Percentiles rank a stretch among this genome's conserved stretches.
These are phyloP conservation scores for Osedax fenrisi DNA, from an alignment of 2,888 invertebrate genomes.

Conservation along the genomic window DNA sequence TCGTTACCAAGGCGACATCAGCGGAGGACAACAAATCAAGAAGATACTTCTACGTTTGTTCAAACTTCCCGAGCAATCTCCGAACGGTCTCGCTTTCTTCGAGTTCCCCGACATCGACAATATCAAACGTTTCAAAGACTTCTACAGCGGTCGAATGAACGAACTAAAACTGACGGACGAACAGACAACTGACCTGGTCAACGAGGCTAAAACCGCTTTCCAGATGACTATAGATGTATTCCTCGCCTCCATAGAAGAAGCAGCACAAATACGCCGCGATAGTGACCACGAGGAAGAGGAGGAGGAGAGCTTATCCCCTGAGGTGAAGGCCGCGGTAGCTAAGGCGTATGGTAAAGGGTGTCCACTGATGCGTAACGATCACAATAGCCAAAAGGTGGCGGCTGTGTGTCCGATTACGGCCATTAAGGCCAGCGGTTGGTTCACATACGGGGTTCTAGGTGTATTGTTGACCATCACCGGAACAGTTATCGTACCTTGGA, in stretches of 20 bases:
- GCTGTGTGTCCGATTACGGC: too few species aligned
- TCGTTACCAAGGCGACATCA: constrained; percentile 34
- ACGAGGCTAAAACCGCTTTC: constrained; percentile 30
- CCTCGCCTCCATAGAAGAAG: neutral
- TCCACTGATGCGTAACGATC: too few species aligned
- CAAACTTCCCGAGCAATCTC: constrained; percentile 15
- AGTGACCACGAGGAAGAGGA: too few species aligned
- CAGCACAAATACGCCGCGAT: too few species aligned
- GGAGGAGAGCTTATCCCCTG: too few species aligned
- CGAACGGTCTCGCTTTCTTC: constrained; percentile 32
- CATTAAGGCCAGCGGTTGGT: too few species aligned
- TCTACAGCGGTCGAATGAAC: constrained; percentile 32
- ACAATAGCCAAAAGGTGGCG: too few species aligned
- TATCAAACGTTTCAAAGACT: constrained; percentile 30
- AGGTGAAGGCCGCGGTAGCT: too few species aligned
- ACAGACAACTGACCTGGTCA: constrained; percentile 1
- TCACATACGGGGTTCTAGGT: too few species aligned
- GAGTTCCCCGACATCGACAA: constrained; percentile 28
- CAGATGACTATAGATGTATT: constrained; percentile 32
- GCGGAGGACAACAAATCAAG: constrained; percentile 33
- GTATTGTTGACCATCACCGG: too few species aligned
- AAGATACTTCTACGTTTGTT: constrained; percentile 27
- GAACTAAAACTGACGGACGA: constrained; percentile 21
- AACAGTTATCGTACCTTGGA: too few species aligned
- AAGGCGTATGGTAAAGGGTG: too few species aligned